Base-by-base conservation (phyloP, 2,113 vertebrate genomes). In the Cricetomys ansorgei region DNA sequence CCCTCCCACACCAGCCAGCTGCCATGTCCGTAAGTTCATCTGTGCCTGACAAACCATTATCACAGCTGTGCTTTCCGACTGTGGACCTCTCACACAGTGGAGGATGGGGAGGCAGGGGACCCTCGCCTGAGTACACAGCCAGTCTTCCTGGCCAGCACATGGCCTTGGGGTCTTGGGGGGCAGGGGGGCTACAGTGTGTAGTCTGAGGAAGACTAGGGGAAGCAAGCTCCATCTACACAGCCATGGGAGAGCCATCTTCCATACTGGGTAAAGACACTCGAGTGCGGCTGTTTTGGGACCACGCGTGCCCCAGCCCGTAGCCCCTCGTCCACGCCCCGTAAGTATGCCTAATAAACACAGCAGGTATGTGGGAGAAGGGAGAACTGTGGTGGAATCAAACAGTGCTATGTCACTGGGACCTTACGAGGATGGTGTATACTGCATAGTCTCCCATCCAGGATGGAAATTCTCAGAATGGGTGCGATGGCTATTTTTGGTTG, bases 41-140 rank as follows among this genome's bases (percentile, higher is more conserved):
- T 31, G 7, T 1, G 16, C 27, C n/a, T 62, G 0, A 62, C 15
- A 27, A 45, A 11, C 10, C 4, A 21, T 59, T 1, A 0, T 83
- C 80, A 57, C 7, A 29, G 55, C 12, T 29, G 1, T 12, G 5
- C 83, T 7, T 37, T 16, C 83, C 7, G 10, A 37, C 43, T 15
- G 29, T 34, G n/a, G 27, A 21, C 43, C 9, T 34, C 55, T 81
- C 83, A 31, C 43, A 34, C 43, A 67, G 62, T 13, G 15, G n/a
- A 64, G 27, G 8, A 43, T 3, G 57, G 57, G 80, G n/a, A 62
- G 55, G 27, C 7, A 59, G 0, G 25, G 80, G 6, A 31, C 81
- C 80, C 57, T 45, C 16, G 17, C 59, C 57, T 84, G 81, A 84
- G 57, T 31, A 29, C 57, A 57, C 57, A 83, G 80, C n/a, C 55